These are phyloP conservation scores for Pipistrellus pipistrellus DNA, from an alignment of 2,797 vertebrate genomes.

Conservation along the genomic window DNA sequence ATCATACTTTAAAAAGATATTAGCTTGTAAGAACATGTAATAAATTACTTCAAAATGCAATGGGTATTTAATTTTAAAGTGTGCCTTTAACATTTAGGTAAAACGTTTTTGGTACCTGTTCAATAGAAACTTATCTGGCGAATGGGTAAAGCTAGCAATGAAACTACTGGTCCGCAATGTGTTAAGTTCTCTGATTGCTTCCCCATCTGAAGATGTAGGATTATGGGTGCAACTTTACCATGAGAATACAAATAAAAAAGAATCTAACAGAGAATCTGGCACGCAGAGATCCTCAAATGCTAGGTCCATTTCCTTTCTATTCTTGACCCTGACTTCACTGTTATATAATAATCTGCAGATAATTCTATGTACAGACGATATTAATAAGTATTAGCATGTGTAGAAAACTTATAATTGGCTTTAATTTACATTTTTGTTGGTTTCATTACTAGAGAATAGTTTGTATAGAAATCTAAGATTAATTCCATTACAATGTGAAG, in stretches of 20 bases:
- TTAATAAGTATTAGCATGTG: neutral
- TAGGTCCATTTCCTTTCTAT: neutral
- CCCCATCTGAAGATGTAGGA: neutral
- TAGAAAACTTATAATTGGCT: neutral
- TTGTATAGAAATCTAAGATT: neutral
- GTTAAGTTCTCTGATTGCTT: neutral
- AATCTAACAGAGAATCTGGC: neutral
- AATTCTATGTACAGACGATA: neutral
- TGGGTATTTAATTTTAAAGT: no score
- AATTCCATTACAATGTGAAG: neutral
- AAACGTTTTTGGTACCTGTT: no score
- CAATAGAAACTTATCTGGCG: no score
- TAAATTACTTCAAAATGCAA: no score
- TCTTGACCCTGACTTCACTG: neutral
- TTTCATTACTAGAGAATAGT: neutral
- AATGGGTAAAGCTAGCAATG: no score
- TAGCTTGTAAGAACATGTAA: no score
- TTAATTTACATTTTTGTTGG: neutral
- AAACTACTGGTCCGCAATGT: no score
- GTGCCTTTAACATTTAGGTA: no score
- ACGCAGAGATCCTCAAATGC: neutral
- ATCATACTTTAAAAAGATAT: no score
- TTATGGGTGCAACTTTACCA: neutral
- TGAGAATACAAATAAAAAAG: neutral
- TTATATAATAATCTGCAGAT: neutral